Conservation (phyloP, 2,888 invertebrate genomes). For the Parochlus steinenii region DNA sequence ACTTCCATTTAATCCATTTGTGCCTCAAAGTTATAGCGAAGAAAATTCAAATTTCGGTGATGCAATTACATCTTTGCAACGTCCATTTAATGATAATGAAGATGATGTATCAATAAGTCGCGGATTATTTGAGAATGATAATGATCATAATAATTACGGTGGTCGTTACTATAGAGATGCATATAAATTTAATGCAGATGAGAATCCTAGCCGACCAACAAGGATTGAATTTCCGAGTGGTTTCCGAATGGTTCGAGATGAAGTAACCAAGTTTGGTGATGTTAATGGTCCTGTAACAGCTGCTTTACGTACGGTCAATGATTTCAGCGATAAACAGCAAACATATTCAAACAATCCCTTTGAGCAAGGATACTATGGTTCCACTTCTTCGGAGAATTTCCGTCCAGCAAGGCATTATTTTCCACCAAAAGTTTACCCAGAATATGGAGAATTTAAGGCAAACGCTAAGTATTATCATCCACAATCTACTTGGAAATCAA, state of each 20-base stretch:
- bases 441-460: conserved; percentile 18
- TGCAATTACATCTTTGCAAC: conserved; percentile 18
- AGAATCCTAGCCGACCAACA: too few relatives aligned
- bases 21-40: conserved; percentile 29
- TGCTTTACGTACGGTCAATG: conserved; percentile 17
- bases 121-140: conserved; percentile 11
- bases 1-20: conserved; percentile 25
- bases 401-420: conserved; percentile 21
- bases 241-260: conserved; percentile 25
- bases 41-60: conserved; percentile 26
- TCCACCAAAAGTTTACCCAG: conserved; percentile 27
- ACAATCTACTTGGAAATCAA: conserved; percentile 25
- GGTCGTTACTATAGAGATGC: conserved; percentile 9
- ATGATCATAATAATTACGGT: conserved; percentile 1
- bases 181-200: neutral
- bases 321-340: conserved; percentile 12
- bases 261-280: conserved; percentile 31
- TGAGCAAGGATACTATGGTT: conserved; percentile 21
- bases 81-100: conserved; percentile 23
- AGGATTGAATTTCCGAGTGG: conserved; percentile 27
- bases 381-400: conserved; percentile 23
- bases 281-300: conserved; percentile 30
- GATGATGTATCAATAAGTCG: too few relatives aligned
- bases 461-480: conserved; percentile 9
- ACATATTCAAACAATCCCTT: conserved; percentile 6